Base-by-base conservation (phyloP, 2,113 vertebrate genomes). In the Bujurquina vittata region DNA sequence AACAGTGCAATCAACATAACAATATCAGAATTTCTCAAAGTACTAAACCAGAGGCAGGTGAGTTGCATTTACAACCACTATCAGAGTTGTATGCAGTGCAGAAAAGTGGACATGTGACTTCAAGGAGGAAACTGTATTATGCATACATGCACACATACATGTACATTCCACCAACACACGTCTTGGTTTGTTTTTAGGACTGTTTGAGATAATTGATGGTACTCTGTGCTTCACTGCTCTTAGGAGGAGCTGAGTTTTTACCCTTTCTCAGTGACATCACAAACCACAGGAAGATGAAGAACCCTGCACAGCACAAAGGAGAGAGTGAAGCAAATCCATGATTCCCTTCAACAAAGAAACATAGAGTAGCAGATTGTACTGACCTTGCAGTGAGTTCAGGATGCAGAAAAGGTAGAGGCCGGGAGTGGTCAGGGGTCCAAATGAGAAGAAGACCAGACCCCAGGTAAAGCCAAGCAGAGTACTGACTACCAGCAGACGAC, bases 341-440 rank as follows among this genome's bases (percentile, higher is more conserved):
- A 67, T 67, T 67, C 62, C 14, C 37, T 26, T 52, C 3, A 40
- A 3, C 23, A 43, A 43, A 59, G 54, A 22, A 37, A 20, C 4
- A 67, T 4, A 58, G 40, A 46, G 9, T 12, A 9, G 6, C 1
- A 17, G 35, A 7, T 7, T 75, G 3, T 69, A 26, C 82, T 11
- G 40, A 95, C 92, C 87, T 89, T 92, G 92, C 61, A 94, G 67
- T 56, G 93, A 81, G 81, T 93, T 94, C 10, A 93, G 81, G 79
- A 90, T 88, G 79, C 61, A 6, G 31, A 33, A 33, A 33, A 33
- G 31, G 31, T 33, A 33, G 31, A 33, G 5, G 31, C 31, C 31
- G 8, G 22, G 4, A 14, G 35, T 78, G 2, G 72, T 56, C 52
- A 90, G 79, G 5, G 40, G 0, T 10, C 84, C 88, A 22, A 86